Evolutionary conservation across 2,113 vertebrate species (phyloP), one percentile per base, ranked within the genome.

Genomic region (Semicossyphus pulcher): DNA sequence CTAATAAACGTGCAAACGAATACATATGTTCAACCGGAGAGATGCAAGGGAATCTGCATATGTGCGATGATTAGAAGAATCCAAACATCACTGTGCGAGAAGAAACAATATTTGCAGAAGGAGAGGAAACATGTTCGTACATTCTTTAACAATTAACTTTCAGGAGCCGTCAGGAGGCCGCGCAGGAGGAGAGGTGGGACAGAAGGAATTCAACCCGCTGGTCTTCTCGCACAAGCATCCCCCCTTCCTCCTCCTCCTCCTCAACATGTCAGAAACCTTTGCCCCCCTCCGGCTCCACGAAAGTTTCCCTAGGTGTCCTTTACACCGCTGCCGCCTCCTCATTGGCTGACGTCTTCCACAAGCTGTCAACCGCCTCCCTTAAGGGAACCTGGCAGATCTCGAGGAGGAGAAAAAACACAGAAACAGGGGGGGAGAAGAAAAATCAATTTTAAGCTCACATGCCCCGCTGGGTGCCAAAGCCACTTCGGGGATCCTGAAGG

Each of bases 391-490:
- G 95, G 95, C 94, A 95, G 95, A 95, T 96, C 94, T 94, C 84
- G 31, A 79, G 79, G 61, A 83, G 87, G 90, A 93, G 32, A 69
- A 84, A 84, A 82, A 81, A 84, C 60, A 84, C 51, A 71, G 60
- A 26, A 48, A n/a, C 21, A 26, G 28, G 16, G 16, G 9, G 16
- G 21, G 31, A 42, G 74, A 92, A 95, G 90, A 61, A 78, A 91
- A 97, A 98, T 95, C 96, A 95, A 98, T 97, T 99, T 97, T 95
- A 95, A 95, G 92, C 95, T 97, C 95, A 93, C 95, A 96, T 94
- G 94, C 95, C 96, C 95, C 96, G 95, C 93, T 96, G 96, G 95
- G 95, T 96, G 95, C 95, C 96, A 95, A 94, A 96, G 95, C 95
- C 94, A 96, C 96, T 98, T 95, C 93, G 93, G 96, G 95, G 94